phyloP scores from a whole-genome alignment of 2,113 vertebrate species.

The Rhinopomastus cyanomelas region DNA sequence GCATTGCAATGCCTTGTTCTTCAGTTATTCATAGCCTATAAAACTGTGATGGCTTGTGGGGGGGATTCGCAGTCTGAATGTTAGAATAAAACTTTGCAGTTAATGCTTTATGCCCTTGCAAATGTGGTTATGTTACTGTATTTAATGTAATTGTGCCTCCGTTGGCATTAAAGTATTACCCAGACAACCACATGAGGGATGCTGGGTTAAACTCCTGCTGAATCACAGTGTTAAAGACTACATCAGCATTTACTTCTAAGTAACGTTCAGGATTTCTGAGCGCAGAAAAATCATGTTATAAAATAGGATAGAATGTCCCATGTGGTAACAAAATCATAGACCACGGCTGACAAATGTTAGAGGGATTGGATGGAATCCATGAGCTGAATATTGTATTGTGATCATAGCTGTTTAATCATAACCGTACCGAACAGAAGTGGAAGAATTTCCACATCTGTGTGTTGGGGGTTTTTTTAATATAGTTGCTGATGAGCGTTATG shows the following conservation, averaged over 20 bases:
- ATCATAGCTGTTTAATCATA: background rate
- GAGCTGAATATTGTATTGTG: background rate
- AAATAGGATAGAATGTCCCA: background rate
- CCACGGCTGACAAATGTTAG: background rate
- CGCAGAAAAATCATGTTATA: background rate
- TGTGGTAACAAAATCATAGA: background rate
- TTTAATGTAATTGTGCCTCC: background rate
- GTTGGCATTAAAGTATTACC: background rate
- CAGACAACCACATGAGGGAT: background rate
- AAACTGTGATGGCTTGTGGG: background rate
- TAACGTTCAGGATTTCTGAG: background rate
- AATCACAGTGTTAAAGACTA: background rate
- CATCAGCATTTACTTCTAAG: background rate
- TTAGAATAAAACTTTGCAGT: background rate
- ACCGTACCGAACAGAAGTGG: background rate
- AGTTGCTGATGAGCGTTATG: conserved; percentile 13
- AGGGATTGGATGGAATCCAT: background rate
- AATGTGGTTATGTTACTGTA: background rate
- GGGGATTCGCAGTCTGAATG: background rate
- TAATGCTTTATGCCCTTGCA: background rate
- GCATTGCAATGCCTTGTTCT: background rate
- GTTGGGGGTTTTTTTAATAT: background rate
- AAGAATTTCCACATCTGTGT: background rate
- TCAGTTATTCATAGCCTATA: conserved; percentile 14
- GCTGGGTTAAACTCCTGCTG: background rate